Evolutionary conservation across 1,140 invertebrate genomes (phyloP).

Genomic region (Solen grandis): DNA sequence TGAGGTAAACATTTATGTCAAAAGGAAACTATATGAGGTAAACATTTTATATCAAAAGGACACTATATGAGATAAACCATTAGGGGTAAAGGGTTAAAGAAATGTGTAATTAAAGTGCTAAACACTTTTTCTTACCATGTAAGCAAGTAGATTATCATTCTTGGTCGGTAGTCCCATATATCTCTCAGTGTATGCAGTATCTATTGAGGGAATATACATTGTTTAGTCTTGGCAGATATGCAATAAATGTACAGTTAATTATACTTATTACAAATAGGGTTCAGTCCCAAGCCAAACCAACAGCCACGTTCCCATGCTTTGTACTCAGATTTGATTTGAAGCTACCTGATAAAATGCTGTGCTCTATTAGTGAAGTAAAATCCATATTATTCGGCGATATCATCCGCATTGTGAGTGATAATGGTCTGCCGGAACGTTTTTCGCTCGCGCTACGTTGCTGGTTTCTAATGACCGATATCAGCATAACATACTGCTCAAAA

Average conservation of each 20-base stretch:
- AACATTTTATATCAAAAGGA: background rate
- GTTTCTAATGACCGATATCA: too few relatives aligned
- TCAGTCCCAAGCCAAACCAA: background rate
- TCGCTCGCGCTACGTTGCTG: too few relatives aligned
- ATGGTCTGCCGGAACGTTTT: too few relatives aligned
- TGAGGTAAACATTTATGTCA: background rate
- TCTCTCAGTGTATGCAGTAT: slow-evolving; percentile 95
- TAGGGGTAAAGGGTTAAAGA: background rate
- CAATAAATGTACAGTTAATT: background rate
- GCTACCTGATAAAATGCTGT: background rate
- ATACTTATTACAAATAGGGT: background rate
- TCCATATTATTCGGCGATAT: too few relatives aligned
- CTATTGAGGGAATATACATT: slow-evolving; percentile 84
- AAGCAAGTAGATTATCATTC: slow-evolving; percentile 92
- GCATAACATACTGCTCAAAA: too few relatives aligned
- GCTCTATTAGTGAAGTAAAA: too few relatives aligned
- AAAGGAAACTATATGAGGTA: background rate
- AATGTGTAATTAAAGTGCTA: background rate
- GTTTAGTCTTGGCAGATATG: too few relatives aligned
- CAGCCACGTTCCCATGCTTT: background rate
- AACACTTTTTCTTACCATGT: slow-evolving; percentile 82
- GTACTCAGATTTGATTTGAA: background rate
- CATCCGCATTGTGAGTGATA: too few relatives aligned
- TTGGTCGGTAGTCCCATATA: slow-evolving; percentile 92
- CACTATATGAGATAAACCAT: background rate